Percentiles rank a stretch among this genome's conserved stretches.
Evolutionary conservation across 2,888 invertebrate genomes (phyloP).

Genomic region (Drosophila nigritarsus): DNA sequence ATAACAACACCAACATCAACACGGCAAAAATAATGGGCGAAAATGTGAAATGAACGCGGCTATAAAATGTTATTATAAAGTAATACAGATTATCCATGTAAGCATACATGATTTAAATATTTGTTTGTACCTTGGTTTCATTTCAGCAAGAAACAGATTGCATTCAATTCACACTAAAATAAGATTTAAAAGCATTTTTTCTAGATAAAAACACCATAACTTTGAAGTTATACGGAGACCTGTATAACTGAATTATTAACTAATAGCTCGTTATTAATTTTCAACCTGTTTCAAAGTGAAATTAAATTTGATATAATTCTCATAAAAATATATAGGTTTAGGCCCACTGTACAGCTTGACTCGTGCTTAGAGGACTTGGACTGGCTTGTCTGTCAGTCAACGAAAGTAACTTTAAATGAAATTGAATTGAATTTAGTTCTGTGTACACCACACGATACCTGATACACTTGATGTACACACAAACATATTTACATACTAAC

Average conservation of each 20-base stretch:
- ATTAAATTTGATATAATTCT: neutral
- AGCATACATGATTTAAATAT: neutral
- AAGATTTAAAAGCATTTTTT: neutral
- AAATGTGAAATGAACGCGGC: conserved; percentile 1
- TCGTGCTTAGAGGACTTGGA: conserved; percentile 57
- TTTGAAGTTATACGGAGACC: neutral
- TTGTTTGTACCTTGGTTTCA: neutral
- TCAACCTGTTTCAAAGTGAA: neutral
- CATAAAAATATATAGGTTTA: neutral
- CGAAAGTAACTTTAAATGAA: conserved; percentile 80
- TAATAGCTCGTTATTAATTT: neutral
- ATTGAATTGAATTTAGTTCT: conserved; percentile 82
- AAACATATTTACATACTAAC: neutral
- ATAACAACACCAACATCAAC: conserved; percentile 38
- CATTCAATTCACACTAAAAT: neutral
- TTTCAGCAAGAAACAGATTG: neutral
- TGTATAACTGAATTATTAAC: too few species aligned
- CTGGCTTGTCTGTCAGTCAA: conserved; percentile 78
- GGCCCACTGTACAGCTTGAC: conserved; percentile 46
- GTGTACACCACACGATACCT: conserved; percentile 75
- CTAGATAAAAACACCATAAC: neutral
- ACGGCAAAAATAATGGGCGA: conserved; percentile 47
- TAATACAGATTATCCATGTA: neutral
- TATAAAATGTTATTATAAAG: neutral
- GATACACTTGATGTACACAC: conserved; percentile 29